phyloP scores from a whole-genome alignment of 2,888 invertebrate genomes.

The Poecilus cupreus region DNA sequence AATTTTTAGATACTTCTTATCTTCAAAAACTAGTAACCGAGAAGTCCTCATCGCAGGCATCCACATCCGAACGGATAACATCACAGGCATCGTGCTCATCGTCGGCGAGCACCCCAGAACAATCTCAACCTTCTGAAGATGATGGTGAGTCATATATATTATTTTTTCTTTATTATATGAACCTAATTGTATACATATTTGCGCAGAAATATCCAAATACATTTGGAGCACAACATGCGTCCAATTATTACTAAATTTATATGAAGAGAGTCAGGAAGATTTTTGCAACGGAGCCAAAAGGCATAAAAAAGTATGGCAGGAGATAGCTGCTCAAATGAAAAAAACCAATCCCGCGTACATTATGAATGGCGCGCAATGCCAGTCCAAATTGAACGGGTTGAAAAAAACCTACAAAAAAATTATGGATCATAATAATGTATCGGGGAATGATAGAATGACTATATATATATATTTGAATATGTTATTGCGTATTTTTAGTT shows the following conservation, averaged over 20 bases:
- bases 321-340: not conserved
- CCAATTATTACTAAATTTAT: not conserved
- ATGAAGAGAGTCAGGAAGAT: too few relatives aligned
- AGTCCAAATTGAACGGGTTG: not conserved
- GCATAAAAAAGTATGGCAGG: not conserved
- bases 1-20: too few relatives aligned
- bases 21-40: not conserved
- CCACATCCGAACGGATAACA: not conserved
- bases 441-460: not conserved
- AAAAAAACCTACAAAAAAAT: conserved; percentile 4
- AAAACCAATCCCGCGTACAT: not conserved
- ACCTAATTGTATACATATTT: not conserved
- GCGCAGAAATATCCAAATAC: not conserved
- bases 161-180: not conserved
- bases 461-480: too few relatives aligned
- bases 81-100: not conserved
- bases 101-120: not conserved
- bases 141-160: not conserved
- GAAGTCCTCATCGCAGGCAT: not conserved
- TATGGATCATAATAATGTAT: not conserved
- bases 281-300: not conserved
- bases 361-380: not conserved
- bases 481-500: too few relatives aligned
- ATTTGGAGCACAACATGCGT: not conserved
- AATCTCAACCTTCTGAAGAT: not conserved